Base-by-base conservation (phyloP, 2,888 invertebrate genomes). In the Ellobium chinense region DNA sequence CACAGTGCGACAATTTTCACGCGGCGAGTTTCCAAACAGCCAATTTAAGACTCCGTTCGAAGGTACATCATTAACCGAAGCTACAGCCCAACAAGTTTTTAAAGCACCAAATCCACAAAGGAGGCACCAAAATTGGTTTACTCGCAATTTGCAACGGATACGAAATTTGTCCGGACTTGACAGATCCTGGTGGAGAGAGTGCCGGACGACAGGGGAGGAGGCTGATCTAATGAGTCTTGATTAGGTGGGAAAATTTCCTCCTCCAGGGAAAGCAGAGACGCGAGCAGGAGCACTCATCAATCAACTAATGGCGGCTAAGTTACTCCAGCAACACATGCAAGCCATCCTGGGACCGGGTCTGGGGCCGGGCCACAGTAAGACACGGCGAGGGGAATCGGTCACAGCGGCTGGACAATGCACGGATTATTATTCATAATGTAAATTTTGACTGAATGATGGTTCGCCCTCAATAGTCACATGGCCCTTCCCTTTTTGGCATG, bases 211-310 rank as follows among this genome's bases (percentile, higher is more conserved):
- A 27, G 27, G 66, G 56, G 58, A 58, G 27, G 27, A 18, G 68
- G 54, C 21, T 39, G 68, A 65, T 37, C 68, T 58, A 68, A 77
- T 69, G 37, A 69, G 54, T 37, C 68, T 77, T 77, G 77, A 68
- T 77, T 77, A 60, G 77, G 68, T 68, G 77, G 24, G 58, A 46
- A 36, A 68, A 69, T 58, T 5, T 21, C 36, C 34, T 46, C 37
- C 77, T 27, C 58, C 9, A 9, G 68, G 58, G 68, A 68, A 39
- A 1, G 24, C 27, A 21, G 63, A 68, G 14, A 58, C 66, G 21
- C 3, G 31, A 14, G 18, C 1, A 9, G 36, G 36, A 46, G 65
- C 75, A 31, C 0, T 65, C 75, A 75, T 75, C 75, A 65, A 65
- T 75, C 75, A 75, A n/a, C 46, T 54, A 54, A 24, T 46, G 75